A percentile compares a stretch with the other conserved stretches of the same genome.
Evolutionary conservation across 2,797 vertebrate species (phyloP).

Genomic region (Acomys russatus): DNA sequence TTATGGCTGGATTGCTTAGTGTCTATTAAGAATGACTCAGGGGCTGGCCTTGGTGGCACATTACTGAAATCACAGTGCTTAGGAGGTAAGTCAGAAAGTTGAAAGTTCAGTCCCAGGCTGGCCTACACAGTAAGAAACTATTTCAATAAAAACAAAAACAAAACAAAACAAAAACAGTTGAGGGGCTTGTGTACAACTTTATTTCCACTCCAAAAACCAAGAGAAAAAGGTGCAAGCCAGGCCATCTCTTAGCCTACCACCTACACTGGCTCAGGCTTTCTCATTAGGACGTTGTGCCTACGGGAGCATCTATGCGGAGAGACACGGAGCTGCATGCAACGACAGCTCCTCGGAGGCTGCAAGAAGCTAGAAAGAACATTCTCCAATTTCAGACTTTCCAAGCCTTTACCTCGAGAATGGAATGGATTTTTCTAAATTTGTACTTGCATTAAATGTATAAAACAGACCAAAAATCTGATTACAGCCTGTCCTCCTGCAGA

Average conservation of each 20-base stretch:
- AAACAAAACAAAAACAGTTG: too few relatives aligned
- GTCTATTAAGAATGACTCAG: constrained; percentile 21
- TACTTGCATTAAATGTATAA: not conserved
- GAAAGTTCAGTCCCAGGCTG: not conserved
- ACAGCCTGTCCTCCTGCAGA: not conserved
- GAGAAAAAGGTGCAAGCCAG: not conserved
- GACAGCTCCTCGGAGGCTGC: not conserved
- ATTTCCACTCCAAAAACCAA: not conserved
- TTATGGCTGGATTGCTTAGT: not conserved
- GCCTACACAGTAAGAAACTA: not conserved
- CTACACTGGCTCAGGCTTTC: not conserved
- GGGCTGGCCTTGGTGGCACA: not conserved
- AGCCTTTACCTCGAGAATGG: not conserved
- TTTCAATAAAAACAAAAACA: not conserved
- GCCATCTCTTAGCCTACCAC: not conserved
- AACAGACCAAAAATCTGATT: not conserved
- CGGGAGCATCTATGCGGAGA: not conserved
- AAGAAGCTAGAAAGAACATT: not conserved
- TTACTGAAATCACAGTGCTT: not conserved
- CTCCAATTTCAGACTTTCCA: not conserved
- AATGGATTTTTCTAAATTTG: not conserved
- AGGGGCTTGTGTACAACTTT: not conserved
- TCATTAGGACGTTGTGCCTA: not conserved
- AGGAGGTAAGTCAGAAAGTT: not conserved
- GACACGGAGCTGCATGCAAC: not conserved